phyloP scores from a whole-genome alignment of 2,113 vertebrate species.

The Cepphus grylle region DNA sequence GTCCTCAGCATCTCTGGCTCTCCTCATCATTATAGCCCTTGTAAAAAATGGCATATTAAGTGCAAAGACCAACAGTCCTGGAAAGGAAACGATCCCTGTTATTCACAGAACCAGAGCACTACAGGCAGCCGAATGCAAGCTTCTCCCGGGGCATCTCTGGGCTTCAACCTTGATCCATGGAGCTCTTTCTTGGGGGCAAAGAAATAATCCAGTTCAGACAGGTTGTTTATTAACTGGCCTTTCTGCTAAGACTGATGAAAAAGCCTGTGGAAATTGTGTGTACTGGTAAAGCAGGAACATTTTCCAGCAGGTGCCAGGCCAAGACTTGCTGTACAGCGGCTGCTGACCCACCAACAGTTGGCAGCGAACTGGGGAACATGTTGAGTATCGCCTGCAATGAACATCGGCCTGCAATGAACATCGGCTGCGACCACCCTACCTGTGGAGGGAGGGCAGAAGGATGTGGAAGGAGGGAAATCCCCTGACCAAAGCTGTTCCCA shows the following conservation, averaged over 20 bases:
- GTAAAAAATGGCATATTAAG: conserved; percentile 21
- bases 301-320: background rate
- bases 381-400: background rate
- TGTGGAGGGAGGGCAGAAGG: background rate
- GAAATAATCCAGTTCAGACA: background rate
- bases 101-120: background rate
- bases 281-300: background rate
- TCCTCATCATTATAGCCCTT: conserved; percentile 7
- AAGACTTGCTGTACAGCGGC: background rate
- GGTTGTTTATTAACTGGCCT: background rate
- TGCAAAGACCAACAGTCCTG: background rate
- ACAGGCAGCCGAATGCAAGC: background rate
- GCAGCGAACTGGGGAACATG: background rate
- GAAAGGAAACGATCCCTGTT: background rate
- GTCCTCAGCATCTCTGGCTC: conserved; percentile 16
- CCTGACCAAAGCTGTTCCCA: background rate
- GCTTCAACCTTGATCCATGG: background rate
- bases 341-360: background rate
- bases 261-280: background rate
- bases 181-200: background rate
- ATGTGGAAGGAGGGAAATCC: background rate
- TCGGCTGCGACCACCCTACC: background rate
- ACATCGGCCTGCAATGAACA: background rate
- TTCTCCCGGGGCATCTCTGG: background rate
- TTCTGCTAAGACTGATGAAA: background rate